These are phyloP conservation scores for Mesaphorura yosii DNA, from an alignment of 1,140 invertebrate genomes.

Conservation along the genomic window DNA sequence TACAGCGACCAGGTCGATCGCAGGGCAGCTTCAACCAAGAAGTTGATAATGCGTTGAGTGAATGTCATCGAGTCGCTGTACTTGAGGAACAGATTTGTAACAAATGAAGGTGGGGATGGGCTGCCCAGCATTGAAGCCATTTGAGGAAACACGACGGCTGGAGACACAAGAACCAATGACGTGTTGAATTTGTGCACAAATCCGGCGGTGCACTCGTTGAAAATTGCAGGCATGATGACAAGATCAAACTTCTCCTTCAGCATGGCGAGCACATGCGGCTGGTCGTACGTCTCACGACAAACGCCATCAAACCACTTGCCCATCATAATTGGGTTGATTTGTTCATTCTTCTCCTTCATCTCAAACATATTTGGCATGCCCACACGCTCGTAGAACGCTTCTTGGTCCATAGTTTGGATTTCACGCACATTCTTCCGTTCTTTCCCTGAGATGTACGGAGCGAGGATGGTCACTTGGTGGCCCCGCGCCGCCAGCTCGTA, in stretches of 20 bases:
- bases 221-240: slow-evolving; percentile 3
- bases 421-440: slow-evolving; percentile 13
- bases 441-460: slow-evolving; percentile 37
- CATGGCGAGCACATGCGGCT: neutral
- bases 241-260: slow-evolving; percentile 11
- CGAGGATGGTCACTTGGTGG: slow-evolving; percentile 31
- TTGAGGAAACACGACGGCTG: neutral
- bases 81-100: slow-evolving; percentile 5
- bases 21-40: neutral
- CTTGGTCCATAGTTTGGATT: slow-evolving; percentile 1
- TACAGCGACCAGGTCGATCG: neutral
- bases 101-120: slow-evolving; percentile 7
- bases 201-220: slow-evolving; percentile 14
- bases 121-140: slow-evolving; percentile 1
- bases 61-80: slow-evolving; percentile 19
- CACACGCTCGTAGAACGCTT: neutral
- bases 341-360: neutral
- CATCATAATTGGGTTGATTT: neutral
- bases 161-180: slow-evolving; percentile 6
- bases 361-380: slow-evolving; percentile 5
- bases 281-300: slow-evolving; percentile 1
- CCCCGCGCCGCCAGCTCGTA: slow-evolving; percentile 28
- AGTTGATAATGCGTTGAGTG: slow-evolving; percentile 5
- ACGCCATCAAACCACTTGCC: neutral
- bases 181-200: slow-evolving; percentile 3